phyloP scores from a whole-genome alignment of 1,140 invertebrate species.

The Ceratosolen fusciceps region DNA sequence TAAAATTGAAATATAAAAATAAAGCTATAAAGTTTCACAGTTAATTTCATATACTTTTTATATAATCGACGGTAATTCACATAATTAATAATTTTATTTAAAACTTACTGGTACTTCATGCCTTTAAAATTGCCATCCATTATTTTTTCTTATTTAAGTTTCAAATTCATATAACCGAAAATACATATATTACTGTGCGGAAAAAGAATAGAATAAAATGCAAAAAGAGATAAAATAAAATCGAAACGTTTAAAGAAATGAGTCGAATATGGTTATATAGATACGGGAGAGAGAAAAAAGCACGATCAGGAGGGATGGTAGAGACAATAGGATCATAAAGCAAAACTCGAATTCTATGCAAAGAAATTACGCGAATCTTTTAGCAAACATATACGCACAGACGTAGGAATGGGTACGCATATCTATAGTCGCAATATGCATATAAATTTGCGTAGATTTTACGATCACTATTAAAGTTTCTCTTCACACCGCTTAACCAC shows the following conservation, averaged over 20 bases:
- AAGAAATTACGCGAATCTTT: slow-evolving; percentile 34
- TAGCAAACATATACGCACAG: not conserved
- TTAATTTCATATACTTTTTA: too few relatives aligned
- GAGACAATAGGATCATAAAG: slow-evolving; percentile 37
- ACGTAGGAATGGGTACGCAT: not conserved
- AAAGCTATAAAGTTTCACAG: too few relatives aligned
- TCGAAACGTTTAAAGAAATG: not conserved
- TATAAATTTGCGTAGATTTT: slow-evolving; percentile 19
- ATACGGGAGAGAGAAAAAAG: not conserved
- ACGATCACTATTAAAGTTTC: slow-evolving; percentile 44
- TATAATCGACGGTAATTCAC: too few relatives aligned
- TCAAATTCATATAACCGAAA: not conserved
- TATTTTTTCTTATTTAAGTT: not conserved
- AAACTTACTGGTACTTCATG: too few relatives aligned
- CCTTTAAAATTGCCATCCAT: too few relatives aligned
- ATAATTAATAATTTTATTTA: too few relatives aligned
- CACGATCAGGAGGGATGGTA: not conserved
- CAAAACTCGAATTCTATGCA: slow-evolving; percentile 32
- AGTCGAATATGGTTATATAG: not conserved
- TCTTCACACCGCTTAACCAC: slow-evolving; percentile 15
- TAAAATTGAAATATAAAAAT: too few relatives aligned
- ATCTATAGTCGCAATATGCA: not conserved
- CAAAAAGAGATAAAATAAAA: slow-evolving; percentile 22
- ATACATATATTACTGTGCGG: not conserved
- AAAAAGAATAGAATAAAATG: not conserved